phyloP scores from a whole-genome alignment of 1,140 invertebrate species.

The Sinonovacula constricta region DNA sequence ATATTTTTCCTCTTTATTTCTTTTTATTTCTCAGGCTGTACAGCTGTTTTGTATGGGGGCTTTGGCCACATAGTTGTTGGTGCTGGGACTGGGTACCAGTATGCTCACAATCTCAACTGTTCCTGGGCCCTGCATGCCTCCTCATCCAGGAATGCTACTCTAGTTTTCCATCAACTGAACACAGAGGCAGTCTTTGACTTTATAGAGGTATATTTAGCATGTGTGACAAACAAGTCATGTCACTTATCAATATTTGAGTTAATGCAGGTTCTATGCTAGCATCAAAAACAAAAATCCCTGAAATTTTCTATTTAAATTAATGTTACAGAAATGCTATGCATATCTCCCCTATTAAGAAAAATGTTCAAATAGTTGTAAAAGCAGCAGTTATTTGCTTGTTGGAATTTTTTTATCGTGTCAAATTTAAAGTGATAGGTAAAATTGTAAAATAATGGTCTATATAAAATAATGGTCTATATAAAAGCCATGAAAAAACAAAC shows the following conservation, averaged over 20 bases:
- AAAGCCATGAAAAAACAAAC: no score
- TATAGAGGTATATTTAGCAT: constrained; percentile 38
- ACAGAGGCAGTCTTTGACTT: constrained; percentile 25
- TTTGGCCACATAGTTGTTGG: constrained; percentile 25
- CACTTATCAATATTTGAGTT: no score
- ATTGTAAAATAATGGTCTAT: no score
- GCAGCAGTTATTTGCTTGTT: no score
- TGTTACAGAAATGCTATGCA: neutral
- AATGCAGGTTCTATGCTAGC: no score
- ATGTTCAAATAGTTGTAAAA: no score
- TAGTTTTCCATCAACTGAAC: constrained; percentile 34
- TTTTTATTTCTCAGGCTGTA: constrained; percentile 35
- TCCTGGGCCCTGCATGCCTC: constrained; percentile 12
- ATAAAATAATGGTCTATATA: no score
- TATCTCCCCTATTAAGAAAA: neutral
- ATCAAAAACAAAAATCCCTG: no score
- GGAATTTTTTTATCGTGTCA: no score
- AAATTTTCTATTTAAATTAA: neutral
- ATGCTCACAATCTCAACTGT: constrained; percentile 35
- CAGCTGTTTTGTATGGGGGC: constrained; percentile 2
- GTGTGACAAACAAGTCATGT: no score
- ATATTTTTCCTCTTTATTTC: neutral
- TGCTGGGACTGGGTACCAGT: constrained; percentile 23
- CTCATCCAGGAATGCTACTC: constrained; percentile 6
- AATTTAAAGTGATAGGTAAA: no score